These are phyloP conservation scores for Dione vanillae DNA, from an alignment of 2,888 invertebrate species.

Conservation along the genomic window DNA sequence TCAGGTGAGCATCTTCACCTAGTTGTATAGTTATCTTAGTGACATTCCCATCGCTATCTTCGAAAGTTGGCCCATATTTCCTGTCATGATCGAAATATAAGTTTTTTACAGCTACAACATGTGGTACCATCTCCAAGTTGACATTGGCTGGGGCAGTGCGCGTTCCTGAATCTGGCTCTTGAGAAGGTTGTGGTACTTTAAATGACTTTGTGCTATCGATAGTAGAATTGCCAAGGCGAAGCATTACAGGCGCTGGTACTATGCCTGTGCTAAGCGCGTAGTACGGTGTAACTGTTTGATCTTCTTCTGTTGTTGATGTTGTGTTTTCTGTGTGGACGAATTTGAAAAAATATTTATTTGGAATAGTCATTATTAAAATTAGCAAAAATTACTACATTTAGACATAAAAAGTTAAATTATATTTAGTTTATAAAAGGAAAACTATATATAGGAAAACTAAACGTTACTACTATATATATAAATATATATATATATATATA, in stretches of 20 bases:
- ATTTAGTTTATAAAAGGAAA: no score
- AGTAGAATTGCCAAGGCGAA: conserved; percentile 79
- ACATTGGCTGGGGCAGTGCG: conserved; percentile 50
- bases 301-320: conserved; percentile 62
- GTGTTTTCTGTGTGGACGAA: conserved; percentile 59
- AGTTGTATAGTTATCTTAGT: conserved; percentile 90
- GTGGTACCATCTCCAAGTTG: conserved; percentile 65
- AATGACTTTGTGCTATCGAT: conserved; percentile 81
- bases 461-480: no score
- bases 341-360: not conserved
- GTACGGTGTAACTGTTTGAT: conserved; percentile 73
- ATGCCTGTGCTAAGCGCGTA: conserved; percentile 74
- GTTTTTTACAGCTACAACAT: conserved; percentile 72
- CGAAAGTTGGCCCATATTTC: conserved; percentile 89
- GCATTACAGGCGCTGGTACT: conserved; percentile 73
- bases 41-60: conserved; percentile 84
- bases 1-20: conserved; percentile 88
- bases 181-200: conserved; percentile 74
- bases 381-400: no score
- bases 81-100: conserved; percentile 79
- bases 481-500: no score
- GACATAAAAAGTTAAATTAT: no score
- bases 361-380: not conserved
- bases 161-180: conserved; percentile 51
- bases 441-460: no score